Evolutionary conservation across 2,113 vertebrate genomes (phyloP).

Genomic region (human): DNA sequence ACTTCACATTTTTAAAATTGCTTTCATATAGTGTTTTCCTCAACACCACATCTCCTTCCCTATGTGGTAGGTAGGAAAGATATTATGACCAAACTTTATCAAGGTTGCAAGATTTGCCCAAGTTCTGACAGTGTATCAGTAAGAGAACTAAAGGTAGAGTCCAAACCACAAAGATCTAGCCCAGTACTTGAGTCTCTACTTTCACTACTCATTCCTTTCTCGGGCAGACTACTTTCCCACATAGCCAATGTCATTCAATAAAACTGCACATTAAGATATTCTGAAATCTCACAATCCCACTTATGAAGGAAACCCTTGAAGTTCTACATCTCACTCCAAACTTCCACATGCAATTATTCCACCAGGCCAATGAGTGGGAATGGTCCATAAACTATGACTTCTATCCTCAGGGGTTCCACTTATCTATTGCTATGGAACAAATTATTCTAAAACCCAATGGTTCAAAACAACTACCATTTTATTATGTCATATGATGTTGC

Average conservation of each 20-base stretch:
- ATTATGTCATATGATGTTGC: neutral
- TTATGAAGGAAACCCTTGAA: neutral
- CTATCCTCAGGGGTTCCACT: neutral
- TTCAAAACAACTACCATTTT: neutral
- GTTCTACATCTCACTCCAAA: neutral
- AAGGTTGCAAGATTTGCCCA: neutral
- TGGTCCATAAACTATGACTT: neutral
- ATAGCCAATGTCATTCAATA: neutral
- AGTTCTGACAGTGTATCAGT: neutral
- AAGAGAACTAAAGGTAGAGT: neutral
- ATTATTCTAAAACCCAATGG: constrained; percentile 17
- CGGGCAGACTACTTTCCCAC: neutral
- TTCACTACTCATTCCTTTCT: neutral
- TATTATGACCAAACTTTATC: constrained; percentile 28
- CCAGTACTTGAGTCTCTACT: neutral
- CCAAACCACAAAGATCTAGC: neutral
- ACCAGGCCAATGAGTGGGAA: neutral
- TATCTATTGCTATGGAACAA: neutral
- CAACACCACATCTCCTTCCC: neutral
- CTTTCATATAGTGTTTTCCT: neutral
- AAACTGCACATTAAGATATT: neutral
- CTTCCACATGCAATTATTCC: neutral
- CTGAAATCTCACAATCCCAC: neutral
- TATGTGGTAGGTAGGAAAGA: neutral
- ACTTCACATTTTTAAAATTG: neutral